These are phyloP conservation scores for Chironomus riparius DNA, from an alignment of 2,888 invertebrate species.

Conservation along the genomic window DNA sequence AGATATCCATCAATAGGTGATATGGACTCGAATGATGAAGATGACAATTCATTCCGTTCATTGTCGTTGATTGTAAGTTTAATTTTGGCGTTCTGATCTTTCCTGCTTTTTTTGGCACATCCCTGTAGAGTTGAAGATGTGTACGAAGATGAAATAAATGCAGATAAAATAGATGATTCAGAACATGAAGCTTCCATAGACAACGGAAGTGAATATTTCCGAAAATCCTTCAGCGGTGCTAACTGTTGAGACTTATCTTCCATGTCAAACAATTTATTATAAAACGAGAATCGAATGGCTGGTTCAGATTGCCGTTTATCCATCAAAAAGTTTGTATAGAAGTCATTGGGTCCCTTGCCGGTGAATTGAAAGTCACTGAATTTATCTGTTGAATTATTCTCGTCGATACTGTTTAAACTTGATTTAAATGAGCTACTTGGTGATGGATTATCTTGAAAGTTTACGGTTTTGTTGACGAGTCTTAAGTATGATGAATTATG, in stretches of 20 bases:
- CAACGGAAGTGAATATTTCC: constrained; percentile 3
- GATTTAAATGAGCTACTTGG: neutral
- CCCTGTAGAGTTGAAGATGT: too few relatives aligned
- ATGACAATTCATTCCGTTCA: neutral
- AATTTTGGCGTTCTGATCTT: too few relatives aligned
- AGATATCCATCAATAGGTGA: neutral
- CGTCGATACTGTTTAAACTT: constrained; percentile 16
- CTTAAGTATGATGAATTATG: neutral
- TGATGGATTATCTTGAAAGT: neutral
- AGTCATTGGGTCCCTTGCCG: neutral
- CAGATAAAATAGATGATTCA: neutral
- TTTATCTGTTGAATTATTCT: constrained; percentile 10
- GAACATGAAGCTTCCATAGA: neutral
- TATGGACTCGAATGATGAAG: neutral
- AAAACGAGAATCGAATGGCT: constrained; percentile 28
- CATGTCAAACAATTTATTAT: constrained; percentile 26
- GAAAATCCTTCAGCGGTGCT: constrained; percentile 10
- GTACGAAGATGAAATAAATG: neutral
- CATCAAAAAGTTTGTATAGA: neutral
- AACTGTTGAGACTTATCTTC: neutral
- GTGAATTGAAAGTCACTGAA: neutral
- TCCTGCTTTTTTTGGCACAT: too few relatives aligned
- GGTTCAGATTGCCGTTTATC: constrained; percentile 27
- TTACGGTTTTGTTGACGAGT: neutral
- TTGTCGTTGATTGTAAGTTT: neutral